phyloP scores from a whole-genome alignment of 2,888 invertebrate species.

The Onthophagus sagittarius region DNA sequence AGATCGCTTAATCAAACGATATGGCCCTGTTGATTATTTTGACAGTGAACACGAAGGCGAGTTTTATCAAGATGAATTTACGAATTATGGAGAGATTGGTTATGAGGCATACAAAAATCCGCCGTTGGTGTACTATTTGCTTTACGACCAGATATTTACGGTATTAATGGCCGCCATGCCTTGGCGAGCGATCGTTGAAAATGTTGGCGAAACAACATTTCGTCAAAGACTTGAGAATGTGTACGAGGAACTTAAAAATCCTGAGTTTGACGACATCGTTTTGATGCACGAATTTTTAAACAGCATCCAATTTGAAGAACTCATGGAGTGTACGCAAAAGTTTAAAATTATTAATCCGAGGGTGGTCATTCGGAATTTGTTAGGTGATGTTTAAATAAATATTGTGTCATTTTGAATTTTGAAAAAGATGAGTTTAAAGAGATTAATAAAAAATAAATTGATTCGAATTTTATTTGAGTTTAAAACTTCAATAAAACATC shows the following conservation, averaged over 20 bases:
- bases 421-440: too few relatives aligned
- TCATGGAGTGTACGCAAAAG: slow-evolving; percentile 34
- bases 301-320: slow-evolving; percentile 31
- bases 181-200: slow-evolving; percentile 38
- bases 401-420: not conserved
- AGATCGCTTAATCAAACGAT: slow-evolving; percentile 18
- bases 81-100: slow-evolving; percentile 30
- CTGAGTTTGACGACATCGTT: slow-evolving; percentile 37
- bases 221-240: slow-evolving; percentile 37
- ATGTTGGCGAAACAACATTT: slow-evolving; percentile 36
- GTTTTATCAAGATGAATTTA: slow-evolving; percentile 23
- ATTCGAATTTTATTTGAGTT: too few relatives aligned
- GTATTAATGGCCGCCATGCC: slow-evolving; percentile 38
- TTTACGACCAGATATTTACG: slow-evolving; percentile 37
- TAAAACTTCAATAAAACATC: too few relatives aligned
- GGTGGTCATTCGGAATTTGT: slow-evolving; percentile 23
- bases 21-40: slow-evolving; percentile 15
- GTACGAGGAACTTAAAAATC: slow-evolving; percentile 35
- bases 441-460: too few relatives aligned
- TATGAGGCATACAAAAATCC: slow-evolving; percentile 24
- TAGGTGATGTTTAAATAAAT: slow-evolving; percentile 1
- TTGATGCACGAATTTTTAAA: slow-evolving; percentile 41
- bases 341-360: slow-evolving; percentile 36
- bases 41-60: slow-evolving; percentile 4
- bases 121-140: slow-evolving; percentile 34